Evolutionary conservation across 2,797 vertebrate species (phyloP).

Genomic region (Myotis vivesi): DNA sequence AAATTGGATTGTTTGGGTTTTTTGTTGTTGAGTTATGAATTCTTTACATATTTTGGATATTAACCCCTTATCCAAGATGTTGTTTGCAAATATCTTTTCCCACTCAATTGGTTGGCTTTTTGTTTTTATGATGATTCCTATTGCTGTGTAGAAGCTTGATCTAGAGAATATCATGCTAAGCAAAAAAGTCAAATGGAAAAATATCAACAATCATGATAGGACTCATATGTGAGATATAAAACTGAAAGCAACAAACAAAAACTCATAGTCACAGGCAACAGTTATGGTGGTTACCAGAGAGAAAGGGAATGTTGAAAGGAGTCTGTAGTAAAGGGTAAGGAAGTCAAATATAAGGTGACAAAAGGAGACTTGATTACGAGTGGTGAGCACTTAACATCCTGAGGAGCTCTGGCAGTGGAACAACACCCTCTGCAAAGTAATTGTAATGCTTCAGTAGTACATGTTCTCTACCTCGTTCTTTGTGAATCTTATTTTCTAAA

Average conservation of each 20-base stretch:
- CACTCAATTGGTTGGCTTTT: not conserved
- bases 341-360: not conserved
- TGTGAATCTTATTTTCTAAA: not conserved
- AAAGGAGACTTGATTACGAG: not conserved
- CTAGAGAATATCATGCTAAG: not conserved
- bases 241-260: not conserved
- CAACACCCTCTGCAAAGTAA: rapidly evolving
- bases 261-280: not conserved
- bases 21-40: not conserved
- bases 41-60: not conserved
- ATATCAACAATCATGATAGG: not conserved
- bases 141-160: not conserved
- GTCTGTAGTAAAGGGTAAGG: not conserved
- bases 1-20: not conserved
- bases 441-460: not conserved
- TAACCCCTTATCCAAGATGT: not conserved
- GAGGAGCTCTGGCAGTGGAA: rapidly evolving
- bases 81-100: not conserved
- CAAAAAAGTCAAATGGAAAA: not conserved
- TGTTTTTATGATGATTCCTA: not conserved
- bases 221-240: not conserved
- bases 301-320: not conserved
- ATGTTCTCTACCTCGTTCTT: not conserved
- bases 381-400: not conserved
- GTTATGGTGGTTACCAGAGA: not conserved